Conservation (phyloP, 30 jellyfish, hydroid and myxozoan species). For the Clytia hemisphaerica region DNA sequence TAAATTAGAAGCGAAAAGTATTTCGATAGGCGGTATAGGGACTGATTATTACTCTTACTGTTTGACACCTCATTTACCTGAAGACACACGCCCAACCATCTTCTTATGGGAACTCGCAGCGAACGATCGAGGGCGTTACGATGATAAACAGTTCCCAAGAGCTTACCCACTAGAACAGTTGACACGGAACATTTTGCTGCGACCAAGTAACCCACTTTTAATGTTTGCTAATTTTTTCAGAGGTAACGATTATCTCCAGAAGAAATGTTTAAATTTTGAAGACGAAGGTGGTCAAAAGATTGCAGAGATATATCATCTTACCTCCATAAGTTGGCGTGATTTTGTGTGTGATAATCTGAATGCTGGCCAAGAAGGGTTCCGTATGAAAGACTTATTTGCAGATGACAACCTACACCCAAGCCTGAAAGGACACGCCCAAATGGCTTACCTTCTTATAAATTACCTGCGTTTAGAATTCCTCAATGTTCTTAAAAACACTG, state of each 20-base stretch:
- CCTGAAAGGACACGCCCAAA: slow-evolving; percentile 92
- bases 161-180: slow-evolving; percentile 94
- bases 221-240: slow-evolving; percentile 69
- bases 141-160: slow-evolving; percentile 92
- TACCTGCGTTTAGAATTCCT: slow-evolving; percentile 67
- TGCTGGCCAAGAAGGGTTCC: slow-evolving; percentile 35
- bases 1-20: slow-evolving; percentile 37
- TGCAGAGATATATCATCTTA: slow-evolving; percentile 69
- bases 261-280: slow-evolving; percentile 72
- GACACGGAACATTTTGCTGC: slow-evolving; percentile 51
- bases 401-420: slow-evolving; percentile 89
- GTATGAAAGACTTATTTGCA: slow-evolving; percentile 31
- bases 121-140: slow-evolving; percentile 84
- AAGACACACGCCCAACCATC: slow-evolving; percentile 57
- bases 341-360: slow-evolving; percentile 76
- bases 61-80: slow-evolving; percentile 64
- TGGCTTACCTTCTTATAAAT: slow-evolving; percentile 88
- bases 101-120: slow-evolving; percentile 96
- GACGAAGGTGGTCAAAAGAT: slow-evolving; percentile 91
- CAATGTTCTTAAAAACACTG: slow-evolving; percentile 67
- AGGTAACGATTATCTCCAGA: slow-evolving; percentile 73
- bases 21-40: slow-evolving; percentile 93
- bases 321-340: slow-evolving; percentile 94
- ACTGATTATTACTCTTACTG: slow-evolving; percentile 93
- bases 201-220: slow-evolving; percentile 73